phyloP scores from a whole-genome alignment of 2,113 vertebrate species.

The Psilopsiagon aurifrons region DNA sequence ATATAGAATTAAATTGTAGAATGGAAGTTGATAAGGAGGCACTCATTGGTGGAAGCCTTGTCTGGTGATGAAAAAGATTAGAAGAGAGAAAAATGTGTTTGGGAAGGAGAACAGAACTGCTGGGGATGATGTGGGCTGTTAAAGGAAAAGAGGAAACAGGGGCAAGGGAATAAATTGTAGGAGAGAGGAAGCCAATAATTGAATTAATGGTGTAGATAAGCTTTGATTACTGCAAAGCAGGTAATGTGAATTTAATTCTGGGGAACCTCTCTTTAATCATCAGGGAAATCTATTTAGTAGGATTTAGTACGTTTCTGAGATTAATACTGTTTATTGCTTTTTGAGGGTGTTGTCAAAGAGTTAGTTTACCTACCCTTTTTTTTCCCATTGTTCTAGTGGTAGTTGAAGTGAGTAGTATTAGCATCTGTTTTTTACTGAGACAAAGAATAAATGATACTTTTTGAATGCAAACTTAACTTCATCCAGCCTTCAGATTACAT shows the following conservation, averaged over 20 bases:
- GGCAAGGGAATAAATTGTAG: neutral
- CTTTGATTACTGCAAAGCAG: slow-evolving; percentile 3
- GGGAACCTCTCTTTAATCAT: neutral
- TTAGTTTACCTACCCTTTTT: neutral
- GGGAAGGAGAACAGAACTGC: neutral
- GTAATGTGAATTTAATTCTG: slow-evolving; percentile 12
- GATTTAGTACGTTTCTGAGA: neutral
- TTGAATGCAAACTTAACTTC: neutral
- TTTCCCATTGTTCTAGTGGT: neutral
- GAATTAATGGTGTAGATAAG: slow-evolving; percentile 8
- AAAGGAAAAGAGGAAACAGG: neutral
- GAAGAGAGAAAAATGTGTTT: neutral
- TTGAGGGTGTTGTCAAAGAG: neutral
- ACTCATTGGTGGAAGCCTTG: neutral
- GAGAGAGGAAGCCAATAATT: neutral
- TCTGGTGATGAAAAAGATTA: neutral
- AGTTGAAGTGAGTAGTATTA: neutral
- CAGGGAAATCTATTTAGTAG: neutral
- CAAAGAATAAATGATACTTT: neutral
- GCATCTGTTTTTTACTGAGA: neutral
- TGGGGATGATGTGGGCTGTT: neutral
- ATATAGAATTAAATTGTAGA: neutral
- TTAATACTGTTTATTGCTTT: neutral
- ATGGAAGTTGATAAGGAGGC: neutral
- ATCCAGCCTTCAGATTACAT: neutral